Conservation (phyloP, 2,797 vertebrate species). For the Poeciliopsis gracilis region DNA sequence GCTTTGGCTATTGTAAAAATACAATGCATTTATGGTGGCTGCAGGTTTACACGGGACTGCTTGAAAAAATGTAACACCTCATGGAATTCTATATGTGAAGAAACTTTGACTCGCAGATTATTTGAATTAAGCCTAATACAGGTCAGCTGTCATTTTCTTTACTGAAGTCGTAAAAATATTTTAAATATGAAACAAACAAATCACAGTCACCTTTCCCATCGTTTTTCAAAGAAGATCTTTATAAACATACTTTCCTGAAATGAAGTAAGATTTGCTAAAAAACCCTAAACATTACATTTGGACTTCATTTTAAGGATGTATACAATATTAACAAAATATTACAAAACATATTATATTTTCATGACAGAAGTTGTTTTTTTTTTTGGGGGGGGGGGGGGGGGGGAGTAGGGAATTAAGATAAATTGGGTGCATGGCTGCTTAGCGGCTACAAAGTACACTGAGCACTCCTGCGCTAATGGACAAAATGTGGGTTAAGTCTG, state of each 20-base stretch:
- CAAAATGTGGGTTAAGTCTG: no score
- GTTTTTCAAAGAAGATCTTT: no score
- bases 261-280: neutral
- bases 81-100: neutral
- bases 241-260: neutral
- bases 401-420: neutral
- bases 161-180: neutral
- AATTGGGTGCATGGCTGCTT: neutral
- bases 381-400: no score
- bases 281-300: neutral
- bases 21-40: constrained; percentile 39
- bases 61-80: constrained; percentile 47
- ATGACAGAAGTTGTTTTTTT: no score
- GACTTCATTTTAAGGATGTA: neutral
- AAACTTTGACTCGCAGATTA: no score
- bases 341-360: no score
- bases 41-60: constrained; percentile 51
- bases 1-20: constrained; percentile 40
- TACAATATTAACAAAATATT: no score
- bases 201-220: neutral
- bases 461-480: no score
- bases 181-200: neutral
- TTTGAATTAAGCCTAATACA: neutral
- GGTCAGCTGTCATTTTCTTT: neutral
- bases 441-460: no score